These are phyloP conservation scores for Xiphophorus couchianus DNA, from an alignment of 2,113 vertebrate species.

Conservation along the genomic window DNA sequence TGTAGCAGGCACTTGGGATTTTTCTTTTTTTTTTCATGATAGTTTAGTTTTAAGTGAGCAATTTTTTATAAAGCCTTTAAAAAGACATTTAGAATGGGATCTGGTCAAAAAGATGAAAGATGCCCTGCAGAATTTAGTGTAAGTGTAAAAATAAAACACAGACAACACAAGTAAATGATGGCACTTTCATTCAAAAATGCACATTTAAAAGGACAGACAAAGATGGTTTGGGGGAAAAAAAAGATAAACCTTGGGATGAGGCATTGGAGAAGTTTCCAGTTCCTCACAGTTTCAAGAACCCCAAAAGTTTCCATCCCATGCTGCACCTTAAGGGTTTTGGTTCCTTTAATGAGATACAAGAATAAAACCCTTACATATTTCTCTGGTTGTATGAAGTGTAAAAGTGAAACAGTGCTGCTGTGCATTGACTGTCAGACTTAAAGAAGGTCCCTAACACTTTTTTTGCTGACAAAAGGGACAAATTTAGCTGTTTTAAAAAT, in stretches of 20 bases:
- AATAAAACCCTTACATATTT: too few species aligned
- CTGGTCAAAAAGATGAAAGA: background rate
- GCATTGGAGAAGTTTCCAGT: too few species aligned
- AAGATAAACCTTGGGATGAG: background rate
- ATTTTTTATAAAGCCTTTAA: background rate
- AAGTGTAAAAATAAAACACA: background rate
- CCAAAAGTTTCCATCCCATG: too few species aligned
- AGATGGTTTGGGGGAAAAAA: background rate
- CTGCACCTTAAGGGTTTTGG: too few species aligned
- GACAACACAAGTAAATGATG: background rate
- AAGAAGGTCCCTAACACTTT: too few species aligned
- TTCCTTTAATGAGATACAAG: too few species aligned
- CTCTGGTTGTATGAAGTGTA: too few species aligned
- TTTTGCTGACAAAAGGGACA: too few species aligned
- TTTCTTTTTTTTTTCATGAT: background rate
- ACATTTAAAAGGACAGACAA: background rate
- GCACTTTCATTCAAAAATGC: background rate
- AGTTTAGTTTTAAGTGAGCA: conserved; percentile 16
- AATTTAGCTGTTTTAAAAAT: too few species aligned
- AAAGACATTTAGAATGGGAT: background rate
- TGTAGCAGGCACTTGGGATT: conserved; percentile 1
- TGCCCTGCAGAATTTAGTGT: background rate
- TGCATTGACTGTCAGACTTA: too few species aligned
- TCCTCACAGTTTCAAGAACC: too few species aligned
- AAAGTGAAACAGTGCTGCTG: too few species aligned